These are phyloP conservation scores for Pluvialis apricaria DNA, from an alignment of 2,113 vertebrate species.

Conservation along the genomic window DNA sequence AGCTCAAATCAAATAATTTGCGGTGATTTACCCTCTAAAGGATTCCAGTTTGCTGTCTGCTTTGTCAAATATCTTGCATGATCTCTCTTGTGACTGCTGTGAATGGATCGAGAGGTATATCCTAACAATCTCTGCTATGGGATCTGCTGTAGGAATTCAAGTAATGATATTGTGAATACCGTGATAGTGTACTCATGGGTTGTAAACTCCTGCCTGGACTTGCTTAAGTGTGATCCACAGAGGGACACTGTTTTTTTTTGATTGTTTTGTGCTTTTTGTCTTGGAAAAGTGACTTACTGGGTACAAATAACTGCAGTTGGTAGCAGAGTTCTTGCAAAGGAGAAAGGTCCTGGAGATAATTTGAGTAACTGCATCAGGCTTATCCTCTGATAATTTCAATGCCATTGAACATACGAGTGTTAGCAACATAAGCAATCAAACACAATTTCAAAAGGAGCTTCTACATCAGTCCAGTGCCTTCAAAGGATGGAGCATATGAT, in stretches of 20 bases:
- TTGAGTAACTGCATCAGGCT: not conserved
- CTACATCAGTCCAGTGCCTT: not conserved
- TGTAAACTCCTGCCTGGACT: not conserved
- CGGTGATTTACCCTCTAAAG: not conserved
- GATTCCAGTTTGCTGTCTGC: not conserved
- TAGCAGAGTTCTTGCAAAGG: not conserved
- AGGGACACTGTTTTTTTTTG: rapidly evolving
- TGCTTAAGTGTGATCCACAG: not conserved
- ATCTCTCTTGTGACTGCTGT: not conserved
- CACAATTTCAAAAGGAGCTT: not conserved
- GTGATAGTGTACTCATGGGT: not conserved
- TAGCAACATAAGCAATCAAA: not conserved
- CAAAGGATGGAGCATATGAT: not conserved
- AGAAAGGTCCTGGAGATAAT: not conserved
- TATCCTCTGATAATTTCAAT: not conserved
- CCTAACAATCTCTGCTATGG: not conserved
- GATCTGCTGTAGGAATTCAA: not conserved
- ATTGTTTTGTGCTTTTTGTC: not conserved
- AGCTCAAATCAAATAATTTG: not conserved
- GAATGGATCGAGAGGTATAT: not conserved
- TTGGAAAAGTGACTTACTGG: not conserved
- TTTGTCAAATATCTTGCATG: not conserved
- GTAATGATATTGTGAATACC: not conserved
- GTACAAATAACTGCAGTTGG: not conserved
- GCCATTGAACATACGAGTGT: not conserved